These are phyloP conservation scores for Dendrolimus kikuchii DNA, from an alignment of 1,140 invertebrate genomes.

Conservation along the genomic window DNA sequence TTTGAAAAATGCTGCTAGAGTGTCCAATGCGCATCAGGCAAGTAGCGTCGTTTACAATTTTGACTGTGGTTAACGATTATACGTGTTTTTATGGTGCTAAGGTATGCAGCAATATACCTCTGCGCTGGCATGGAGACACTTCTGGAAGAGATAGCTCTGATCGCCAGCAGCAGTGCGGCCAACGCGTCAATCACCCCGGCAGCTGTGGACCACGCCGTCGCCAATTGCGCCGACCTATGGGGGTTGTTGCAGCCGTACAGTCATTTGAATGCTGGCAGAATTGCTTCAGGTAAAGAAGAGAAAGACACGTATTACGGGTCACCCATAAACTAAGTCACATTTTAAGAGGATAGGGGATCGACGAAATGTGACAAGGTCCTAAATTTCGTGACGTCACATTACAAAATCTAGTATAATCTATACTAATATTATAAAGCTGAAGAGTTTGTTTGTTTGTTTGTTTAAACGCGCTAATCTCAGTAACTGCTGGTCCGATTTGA, in stretches of 20 bases:
- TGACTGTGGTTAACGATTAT: neutral
- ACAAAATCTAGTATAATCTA: no score
- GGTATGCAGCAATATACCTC: conserved; percentile 89
- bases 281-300: conserved; percentile 81
- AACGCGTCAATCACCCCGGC: conserved; percentile 80
- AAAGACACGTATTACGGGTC: neutral
- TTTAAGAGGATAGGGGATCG: no score
- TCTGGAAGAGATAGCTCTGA: conserved; percentile 88
- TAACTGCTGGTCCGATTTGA: no score
- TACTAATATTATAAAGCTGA: no score
- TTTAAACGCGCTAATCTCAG: no score
- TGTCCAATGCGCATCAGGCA: no score
- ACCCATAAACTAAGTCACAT: no score
- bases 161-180: conserved; percentile 71
- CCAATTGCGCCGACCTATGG: conserved; percentile 90
- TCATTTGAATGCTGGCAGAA: conserved; percentile 89
- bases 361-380: no score
- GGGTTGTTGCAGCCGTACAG: conserved; percentile 91
- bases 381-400: no score
- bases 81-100: conserved; percentile 25
- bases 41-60: neutral
- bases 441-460: no score
- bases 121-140: conserved; percentile 92
- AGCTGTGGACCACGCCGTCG: conserved; percentile 87
- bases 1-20: no score